Evolutionary conservation across 2,797 vertebrate species (phyloP).

Genomic region (Typhlichthys subterraneus): DNA sequence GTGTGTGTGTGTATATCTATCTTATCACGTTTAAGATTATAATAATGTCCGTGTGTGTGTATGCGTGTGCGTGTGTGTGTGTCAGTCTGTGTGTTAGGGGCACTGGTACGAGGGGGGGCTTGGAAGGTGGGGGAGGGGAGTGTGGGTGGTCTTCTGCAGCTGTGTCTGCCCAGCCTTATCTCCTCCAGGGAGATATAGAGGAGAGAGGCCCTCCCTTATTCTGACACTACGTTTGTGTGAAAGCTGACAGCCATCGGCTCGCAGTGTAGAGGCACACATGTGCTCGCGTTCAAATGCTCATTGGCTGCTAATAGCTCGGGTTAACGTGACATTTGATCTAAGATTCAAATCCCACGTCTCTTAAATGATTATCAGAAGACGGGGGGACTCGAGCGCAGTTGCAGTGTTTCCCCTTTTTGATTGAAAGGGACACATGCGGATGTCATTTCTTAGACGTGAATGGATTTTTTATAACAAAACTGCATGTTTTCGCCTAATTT

Average conservation of each 20-base stretch:
- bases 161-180: slow-evolving; percentile 65
- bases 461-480: slow-evolving; percentile 3
- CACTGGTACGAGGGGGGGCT: neutral
- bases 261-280: slow-evolving; percentile 29
- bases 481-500: slow-evolving; percentile 5
- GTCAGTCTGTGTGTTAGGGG: slow-evolving; percentile 35
- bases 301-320: slow-evolving; percentile 56
- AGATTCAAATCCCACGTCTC: slow-evolving; percentile 65
- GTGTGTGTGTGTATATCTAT: neutral
- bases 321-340: slow-evolving; percentile 66
- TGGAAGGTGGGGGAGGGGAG: slow-evolving; percentile 10
- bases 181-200: slow-evolving; percentile 57
- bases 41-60: no score
- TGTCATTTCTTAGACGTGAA: neutral
- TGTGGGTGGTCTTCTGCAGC: slow-evolving; percentile 63
- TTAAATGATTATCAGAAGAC: slow-evolving; percentile 62
- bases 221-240: slow-evolving; percentile 52
- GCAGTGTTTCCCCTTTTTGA: neutral
- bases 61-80: slow-evolving; percentile 7
- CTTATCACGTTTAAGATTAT: no score
- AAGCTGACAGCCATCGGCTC: slow-evolving; percentile 40
- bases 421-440: neutral
- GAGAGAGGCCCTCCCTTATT: slow-evolving; percentile 48
- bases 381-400: slow-evolving; percentile 37
- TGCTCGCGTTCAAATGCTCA: slow-evolving; percentile 43